A percentile compares a stretch with the other conserved stretches of the same genome.
Evolutionary conservation across 2,888 invertebrate species (phyloP).

Genomic region (Sphecodes monilicornis): DNA sequence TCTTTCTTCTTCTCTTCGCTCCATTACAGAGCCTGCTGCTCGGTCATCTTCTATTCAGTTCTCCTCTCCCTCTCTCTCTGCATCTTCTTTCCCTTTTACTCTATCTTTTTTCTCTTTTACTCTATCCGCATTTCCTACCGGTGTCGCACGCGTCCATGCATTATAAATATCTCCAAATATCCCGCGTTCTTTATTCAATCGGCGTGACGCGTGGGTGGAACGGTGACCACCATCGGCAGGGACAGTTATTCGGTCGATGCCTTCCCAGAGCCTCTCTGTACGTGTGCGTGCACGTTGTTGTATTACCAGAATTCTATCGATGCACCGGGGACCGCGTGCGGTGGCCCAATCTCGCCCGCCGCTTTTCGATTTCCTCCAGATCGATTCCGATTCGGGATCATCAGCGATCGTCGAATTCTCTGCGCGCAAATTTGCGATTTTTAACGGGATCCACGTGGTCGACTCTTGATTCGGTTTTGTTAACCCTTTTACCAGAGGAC

Average conservation of each 20-base stretch:
- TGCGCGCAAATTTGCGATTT: not conserved
- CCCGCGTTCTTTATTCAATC: constrained; percentile 71
- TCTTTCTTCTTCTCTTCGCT: constrained; percentile 28
- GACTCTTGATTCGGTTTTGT: not conserved
- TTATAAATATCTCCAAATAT: constrained; percentile 77
- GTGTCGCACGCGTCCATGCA: constrained; percentile 69
- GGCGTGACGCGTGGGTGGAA: constrained; percentile 12
- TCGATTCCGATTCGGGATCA: not conserved
- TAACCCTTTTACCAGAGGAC: not conserved
- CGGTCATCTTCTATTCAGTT: constrained; percentile 34
- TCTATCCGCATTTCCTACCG: constrained; percentile 11
- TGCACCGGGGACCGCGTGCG: constrained; percentile 20
- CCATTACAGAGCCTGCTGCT: constrained; percentile 9
- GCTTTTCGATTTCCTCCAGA: constrained; percentile 27
- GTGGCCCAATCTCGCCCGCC: constrained; percentile 26
- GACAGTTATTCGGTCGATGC: constrained; percentile 65
- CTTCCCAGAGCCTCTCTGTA: constrained; percentile 20
- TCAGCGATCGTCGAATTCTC: not conserved
- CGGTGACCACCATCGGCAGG: constrained; percentile 6
- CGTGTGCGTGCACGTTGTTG: constrained; percentile 32
- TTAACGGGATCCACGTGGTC: not conserved
- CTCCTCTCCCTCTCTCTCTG: constrained; percentile 33
- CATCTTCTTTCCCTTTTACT: constrained; percentile 32
- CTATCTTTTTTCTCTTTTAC: constrained; percentile 12
- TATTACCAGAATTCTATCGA: constrained; percentile 43